These are phyloP conservation scores for Podotricha telesiphe DNA, from an alignment of 2,888 invertebrate species.

Conservation along the genomic window DNA sequence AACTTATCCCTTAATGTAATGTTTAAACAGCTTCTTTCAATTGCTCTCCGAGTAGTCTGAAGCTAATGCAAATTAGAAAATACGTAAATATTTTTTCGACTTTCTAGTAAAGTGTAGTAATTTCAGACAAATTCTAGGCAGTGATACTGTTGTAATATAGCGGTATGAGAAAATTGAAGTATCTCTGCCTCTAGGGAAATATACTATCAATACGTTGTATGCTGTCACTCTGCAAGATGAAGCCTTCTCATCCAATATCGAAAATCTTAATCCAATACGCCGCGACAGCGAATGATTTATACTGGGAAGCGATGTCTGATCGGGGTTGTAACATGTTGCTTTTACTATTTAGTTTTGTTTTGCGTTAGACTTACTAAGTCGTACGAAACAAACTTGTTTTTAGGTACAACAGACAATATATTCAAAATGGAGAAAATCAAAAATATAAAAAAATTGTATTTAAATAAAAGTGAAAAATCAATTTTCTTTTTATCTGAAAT, in stretches of 20 bases:
- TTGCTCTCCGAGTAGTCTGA: no score
- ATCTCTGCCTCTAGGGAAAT: constrained; percentile 62
- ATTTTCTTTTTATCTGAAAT: no score
- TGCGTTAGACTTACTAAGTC: background rate
- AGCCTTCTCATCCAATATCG: constrained; percentile 58
- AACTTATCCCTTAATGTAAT: no score
- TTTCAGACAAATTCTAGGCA: background rate
- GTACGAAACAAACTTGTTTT: no score
- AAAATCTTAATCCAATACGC: constrained; percentile 81
- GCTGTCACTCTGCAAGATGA: constrained; percentile 69
- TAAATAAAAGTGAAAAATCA: no score
- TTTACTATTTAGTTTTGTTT: background rate
- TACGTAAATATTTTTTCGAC: no score
- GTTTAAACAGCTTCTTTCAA: no score
- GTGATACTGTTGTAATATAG: constrained; percentile 12
- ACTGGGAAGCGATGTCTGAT: constrained; percentile 60
- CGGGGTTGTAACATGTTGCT: constrained; percentile 59
- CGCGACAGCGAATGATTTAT: constrained; percentile 79
- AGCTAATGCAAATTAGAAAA: no score
- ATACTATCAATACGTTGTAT: constrained; percentile 57
- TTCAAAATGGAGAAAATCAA: no score
- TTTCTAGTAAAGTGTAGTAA: background rate
- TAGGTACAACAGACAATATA: no score
- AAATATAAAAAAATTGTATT: no score
- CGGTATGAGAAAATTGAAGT: constrained; percentile 22